These are phyloP conservation scores for Amphiura filiformis DNA, from an alignment of 35 echinoderm and acorn worm species.

Conservation along the genomic window DNA sequence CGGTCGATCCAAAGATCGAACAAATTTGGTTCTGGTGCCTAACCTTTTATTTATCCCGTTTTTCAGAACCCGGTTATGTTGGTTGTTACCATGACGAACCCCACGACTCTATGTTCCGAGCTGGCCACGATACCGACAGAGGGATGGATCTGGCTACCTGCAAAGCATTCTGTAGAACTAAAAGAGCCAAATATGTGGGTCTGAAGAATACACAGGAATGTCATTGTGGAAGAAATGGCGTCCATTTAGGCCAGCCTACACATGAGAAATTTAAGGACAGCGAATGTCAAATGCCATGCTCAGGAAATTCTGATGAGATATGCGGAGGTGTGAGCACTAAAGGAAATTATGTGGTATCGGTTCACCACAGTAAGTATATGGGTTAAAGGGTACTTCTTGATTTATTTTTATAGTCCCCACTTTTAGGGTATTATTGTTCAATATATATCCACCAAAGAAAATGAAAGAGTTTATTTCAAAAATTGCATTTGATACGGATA, in stretches of 20 bases:
- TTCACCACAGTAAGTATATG: constrained; percentile 56
- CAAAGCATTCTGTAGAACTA: constrained; percentile 34
- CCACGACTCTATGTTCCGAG: constrained; percentile 28
- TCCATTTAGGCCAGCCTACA: background rate
- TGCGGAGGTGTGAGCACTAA: constrained; percentile 48
- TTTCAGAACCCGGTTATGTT: constrained; percentile 60
- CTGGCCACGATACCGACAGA: constrained; percentile 17
- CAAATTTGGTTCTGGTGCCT: too few species aligned
- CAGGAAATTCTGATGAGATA: constrained; percentile 49
- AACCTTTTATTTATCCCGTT: too few species aligned
- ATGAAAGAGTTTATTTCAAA: too few species aligned
- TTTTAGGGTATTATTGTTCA: too few species aligned
- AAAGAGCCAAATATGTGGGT: constrained; percentile 20
- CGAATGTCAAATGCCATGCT: constrained; percentile 60
- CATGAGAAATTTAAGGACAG: constrained; percentile 25
- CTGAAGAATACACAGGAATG: constrained; percentile 69
- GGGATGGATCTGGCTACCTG: constrained; percentile 47
- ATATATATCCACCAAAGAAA: too few species aligned
- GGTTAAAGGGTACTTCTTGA: too few species aligned
- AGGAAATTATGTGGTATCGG: constrained; percentile 36
- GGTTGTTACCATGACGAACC: constrained; percentile 73
- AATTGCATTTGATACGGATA: too few species aligned
- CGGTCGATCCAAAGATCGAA: too few species aligned
- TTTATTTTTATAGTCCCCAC: too few species aligned
- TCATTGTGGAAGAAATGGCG: constrained; percentile 49